Evolutionary conservation across 2,113 vertebrate genomes (phyloP).

Genomic region (Cochlearius cochlearius): DNA sequence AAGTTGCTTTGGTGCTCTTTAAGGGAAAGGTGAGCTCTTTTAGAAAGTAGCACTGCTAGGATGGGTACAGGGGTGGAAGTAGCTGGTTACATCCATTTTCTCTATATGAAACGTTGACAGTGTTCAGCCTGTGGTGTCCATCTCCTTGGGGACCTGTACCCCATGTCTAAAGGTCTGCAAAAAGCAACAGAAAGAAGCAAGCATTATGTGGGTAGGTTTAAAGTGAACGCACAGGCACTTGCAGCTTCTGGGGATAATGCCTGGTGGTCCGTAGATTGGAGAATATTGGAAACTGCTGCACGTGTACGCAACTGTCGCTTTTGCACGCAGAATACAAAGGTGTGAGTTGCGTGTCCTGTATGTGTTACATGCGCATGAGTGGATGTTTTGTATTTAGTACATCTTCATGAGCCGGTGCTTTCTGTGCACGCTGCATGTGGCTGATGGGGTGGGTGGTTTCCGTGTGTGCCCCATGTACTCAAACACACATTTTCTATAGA

Average conservation of each 20-base stretch:
- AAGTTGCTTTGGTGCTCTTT: not conserved
- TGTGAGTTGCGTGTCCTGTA: not conserved
- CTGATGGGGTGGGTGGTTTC: not conserved
- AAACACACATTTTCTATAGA: not conserved
- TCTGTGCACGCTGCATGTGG: not conserved
- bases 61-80: not conserved
- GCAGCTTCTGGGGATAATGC: not conserved
- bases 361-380: rapidly evolving
- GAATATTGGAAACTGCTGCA: not conserved
- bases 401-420: not conserved
- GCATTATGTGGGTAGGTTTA: not conserved
- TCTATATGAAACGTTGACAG: not conserved
- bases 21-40: not conserved
- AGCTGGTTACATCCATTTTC: not conserved
- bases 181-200: not conserved
- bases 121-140: not conserved
- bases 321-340: rapidly evolving
- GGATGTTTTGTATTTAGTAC: not conserved
- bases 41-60: not conserved
- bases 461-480: rapidly evolving
- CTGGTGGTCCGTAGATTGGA: not conserved
- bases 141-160: not conserved
- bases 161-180: not conserved
- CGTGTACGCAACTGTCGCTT: rapidly evolving
- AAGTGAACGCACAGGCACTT: not conserved